phyloP scores from a whole-genome alignment of 2,888 invertebrate genomes.

The Linnaemya vulpina region DNA sequence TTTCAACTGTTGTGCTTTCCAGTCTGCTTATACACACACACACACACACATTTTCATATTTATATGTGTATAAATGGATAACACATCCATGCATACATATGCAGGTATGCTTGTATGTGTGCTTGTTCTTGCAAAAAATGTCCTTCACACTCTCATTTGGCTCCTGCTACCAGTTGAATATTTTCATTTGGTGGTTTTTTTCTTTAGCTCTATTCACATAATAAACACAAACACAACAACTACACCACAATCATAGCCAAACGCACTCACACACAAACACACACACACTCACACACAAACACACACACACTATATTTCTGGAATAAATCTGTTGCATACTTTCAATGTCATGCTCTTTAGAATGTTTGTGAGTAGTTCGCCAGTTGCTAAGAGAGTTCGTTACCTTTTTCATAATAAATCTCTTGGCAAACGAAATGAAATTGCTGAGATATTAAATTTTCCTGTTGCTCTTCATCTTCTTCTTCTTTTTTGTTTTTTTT shows the following conservation, averaged over 20 bases:
- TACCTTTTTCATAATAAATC: background rate
- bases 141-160: conserved; percentile 66
- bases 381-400: conserved; percentile 18
- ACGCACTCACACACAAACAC: background rate
- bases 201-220: conserved; percentile 7
- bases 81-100: background rate
- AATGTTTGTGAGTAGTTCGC: background rate
- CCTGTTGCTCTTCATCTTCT: conserved; percentile 51
- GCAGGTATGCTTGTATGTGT: background rate
- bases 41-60: background rate
- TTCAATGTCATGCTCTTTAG: conserved; percentile 71
- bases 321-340: conserved; percentile 71
- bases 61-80: background rate
- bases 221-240: background rate
- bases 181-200: conserved; percentile 29
- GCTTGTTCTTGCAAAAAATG: conserved; percentile 40
- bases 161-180: conserved; percentile 70
- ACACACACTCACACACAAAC: background rate
- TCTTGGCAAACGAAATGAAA: background rate
- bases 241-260: background rate
- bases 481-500: background rate
- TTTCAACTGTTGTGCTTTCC: conserved; percentile 59
- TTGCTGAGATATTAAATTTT: background rate
- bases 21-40: conserved; percentile 16
- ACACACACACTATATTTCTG: background rate